Conservation (phyloP, 2,888 invertebrate species). For the Oscheius sp. region DNA sequence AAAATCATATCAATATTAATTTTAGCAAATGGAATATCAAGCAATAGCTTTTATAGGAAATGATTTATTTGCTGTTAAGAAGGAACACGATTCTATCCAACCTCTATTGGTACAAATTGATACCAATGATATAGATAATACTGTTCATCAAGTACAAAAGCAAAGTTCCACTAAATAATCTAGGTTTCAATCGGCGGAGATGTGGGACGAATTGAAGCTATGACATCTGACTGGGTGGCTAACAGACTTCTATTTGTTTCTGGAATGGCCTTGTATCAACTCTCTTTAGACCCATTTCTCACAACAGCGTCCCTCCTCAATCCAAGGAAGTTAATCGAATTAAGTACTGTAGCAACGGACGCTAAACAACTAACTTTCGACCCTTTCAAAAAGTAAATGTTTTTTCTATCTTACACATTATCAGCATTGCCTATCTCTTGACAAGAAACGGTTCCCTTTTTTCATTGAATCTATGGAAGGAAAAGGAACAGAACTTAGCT, state of each 20-base stretch:
- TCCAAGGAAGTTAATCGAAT: constrained; percentile 59
- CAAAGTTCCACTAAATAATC: background rate
- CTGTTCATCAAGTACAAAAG: constrained; percentile 49
- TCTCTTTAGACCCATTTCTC: constrained; percentile 64
- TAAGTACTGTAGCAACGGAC: constrained; percentile 64
- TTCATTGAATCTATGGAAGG: constrained; percentile 58
- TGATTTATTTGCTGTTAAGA: constrained; percentile 65
- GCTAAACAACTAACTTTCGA: constrained; percentile 69
- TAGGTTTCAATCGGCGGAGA: constrained; percentile 62
- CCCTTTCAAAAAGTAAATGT: constrained; percentile 67
- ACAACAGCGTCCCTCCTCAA: constrained; percentile 57
- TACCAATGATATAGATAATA: constrained; percentile 55
- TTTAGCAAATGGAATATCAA: constrained; percentile 56
- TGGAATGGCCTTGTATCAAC: constrained; percentile 46
- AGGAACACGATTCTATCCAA: constrained; percentile 63
- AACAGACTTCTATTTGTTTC: constrained; percentile 64
- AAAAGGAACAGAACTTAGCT: constrained; percentile 63
- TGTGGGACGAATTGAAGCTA: constrained; percentile 61
- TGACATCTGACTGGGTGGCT: constrained; percentile 69
- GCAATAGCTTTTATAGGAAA: constrained; percentile 66
- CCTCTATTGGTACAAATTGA: constrained; percentile 65
- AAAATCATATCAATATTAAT: background rate
- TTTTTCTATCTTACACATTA: background rate
- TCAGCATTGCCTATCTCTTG: constrained; percentile 65
- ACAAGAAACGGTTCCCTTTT: constrained; percentile 68